A percentile compares a stretch with the other conserved stretches of the same genome.
These are phyloP conservation scores for Cairina moschata DNA, from an alignment of 2,113 vertebrate genomes.

Conservation along the genomic window DNA sequence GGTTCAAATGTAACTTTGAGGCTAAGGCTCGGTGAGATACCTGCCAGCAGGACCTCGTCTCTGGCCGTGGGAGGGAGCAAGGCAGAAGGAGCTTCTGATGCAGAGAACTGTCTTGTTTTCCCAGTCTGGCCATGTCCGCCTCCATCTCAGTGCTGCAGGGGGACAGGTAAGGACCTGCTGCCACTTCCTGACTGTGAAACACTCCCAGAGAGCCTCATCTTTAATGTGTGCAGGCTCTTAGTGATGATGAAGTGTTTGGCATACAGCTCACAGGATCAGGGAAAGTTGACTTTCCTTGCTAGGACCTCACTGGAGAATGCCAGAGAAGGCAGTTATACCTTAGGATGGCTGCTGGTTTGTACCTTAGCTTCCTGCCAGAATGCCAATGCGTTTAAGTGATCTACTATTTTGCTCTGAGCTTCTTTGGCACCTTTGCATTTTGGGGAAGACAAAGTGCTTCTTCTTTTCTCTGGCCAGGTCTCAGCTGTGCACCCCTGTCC, in stretches of 20 bases:
- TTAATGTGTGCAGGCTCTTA: neutral
- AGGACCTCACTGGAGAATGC: neutral
- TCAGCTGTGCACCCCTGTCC: neutral
- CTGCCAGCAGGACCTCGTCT: neutral
- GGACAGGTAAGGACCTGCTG: neutral
- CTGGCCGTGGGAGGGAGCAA: neutral
- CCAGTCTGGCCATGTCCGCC: neutral
- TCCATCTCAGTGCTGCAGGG: neutral
- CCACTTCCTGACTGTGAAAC: neutral
- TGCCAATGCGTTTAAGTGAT: neutral
- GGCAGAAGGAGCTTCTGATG: neutral
- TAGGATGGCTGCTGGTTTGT: neutral
- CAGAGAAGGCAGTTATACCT: fast-evolving
- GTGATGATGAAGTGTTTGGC: neutral
- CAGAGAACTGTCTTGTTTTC: neutral
- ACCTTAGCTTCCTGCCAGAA: neutral
- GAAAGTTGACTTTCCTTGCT: neutral
- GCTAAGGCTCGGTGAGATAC: neutral
- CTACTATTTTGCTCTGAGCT: neutral
- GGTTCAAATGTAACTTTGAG: neutral
- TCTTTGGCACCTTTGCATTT: neutral
- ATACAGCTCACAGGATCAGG: fast-evolving
- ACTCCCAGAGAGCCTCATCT: neutral
- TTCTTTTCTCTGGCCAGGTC: neutral
- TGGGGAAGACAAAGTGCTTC: neutral